Percentiles rank a stretch among this genome's conserved stretches.
Conservation (phyloP, 2,888 invertebrate genomes). For the Liodrosophila aerea region DNA sequence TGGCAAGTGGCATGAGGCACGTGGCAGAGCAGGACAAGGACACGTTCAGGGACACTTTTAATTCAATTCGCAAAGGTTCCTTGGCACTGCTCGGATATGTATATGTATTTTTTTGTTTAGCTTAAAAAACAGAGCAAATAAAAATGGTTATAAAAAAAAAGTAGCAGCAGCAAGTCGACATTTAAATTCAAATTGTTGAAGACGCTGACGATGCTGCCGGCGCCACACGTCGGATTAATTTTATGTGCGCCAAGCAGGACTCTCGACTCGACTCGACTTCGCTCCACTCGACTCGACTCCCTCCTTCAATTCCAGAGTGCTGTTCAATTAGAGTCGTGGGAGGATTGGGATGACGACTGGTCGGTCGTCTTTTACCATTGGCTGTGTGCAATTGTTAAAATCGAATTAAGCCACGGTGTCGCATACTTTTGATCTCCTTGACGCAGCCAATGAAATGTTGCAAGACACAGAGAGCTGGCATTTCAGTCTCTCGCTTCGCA, state of each 20-base stretch:
- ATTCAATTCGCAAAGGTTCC: slow-evolving; percentile 75
- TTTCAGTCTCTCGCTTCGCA: not conserved
- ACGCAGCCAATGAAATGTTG: slow-evolving; percentile 75
- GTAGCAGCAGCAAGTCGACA: too few relatives aligned
- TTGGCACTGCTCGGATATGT: slow-evolving; percentile 35
- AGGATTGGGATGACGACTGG: not conserved
- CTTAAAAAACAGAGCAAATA: slow-evolving; percentile 56
- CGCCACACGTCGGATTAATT: slow-evolving; percentile 81
- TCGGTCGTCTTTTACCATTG: slow-evolving; percentile 61
- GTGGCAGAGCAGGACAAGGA: slow-evolving; percentile 54
- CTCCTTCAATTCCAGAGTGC: slow-evolving; percentile 9
- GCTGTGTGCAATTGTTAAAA: slow-evolving; percentile 77
- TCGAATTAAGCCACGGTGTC: slow-evolving; percentile 78
- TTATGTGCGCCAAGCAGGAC: slow-evolving; percentile 67
- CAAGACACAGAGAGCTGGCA: slow-evolving; percentile 30
- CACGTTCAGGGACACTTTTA: slow-evolving; percentile 75
- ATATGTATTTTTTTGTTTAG: slow-evolving; percentile 37
- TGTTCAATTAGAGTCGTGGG: slow-evolving; percentile 64
- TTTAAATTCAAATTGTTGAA: slow-evolving; percentile 77
- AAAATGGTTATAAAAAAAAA: slow-evolving; percentile 51
- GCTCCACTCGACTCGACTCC: slow-evolving; percentile 2
- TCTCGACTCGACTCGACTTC: slow-evolving; percentile 2
- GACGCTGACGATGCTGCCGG: slow-evolving; percentile 71
- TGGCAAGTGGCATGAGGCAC: slow-evolving; percentile 26
- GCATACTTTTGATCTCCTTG: slow-evolving; percentile 77